phyloP scores from a whole-genome alignment of 2,888 invertebrate species.

The Allacma fusca region DNA sequence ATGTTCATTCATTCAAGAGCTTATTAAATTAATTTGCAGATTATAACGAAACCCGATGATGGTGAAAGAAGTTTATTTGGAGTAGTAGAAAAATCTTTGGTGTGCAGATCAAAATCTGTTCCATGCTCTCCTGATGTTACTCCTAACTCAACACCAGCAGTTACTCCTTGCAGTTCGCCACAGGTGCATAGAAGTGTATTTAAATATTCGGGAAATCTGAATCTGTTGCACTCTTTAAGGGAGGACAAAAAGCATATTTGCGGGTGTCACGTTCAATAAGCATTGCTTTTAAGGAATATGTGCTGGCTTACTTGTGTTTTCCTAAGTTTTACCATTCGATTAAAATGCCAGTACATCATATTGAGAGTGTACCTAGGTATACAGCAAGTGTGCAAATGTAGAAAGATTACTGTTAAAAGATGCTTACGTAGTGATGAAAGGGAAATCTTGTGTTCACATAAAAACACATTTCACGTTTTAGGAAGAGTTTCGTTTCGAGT shows the following conservation, averaged over 20 bases:
- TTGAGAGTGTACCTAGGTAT: no score
- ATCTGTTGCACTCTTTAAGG: constrained; percentile 7
- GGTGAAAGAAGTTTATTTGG: constrained; percentile 23
- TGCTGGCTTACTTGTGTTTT: neutral
- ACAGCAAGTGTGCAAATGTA: no score
- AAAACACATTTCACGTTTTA: no score
- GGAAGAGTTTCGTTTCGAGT: no score
- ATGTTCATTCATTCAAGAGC: neutral
- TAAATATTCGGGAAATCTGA: no score
- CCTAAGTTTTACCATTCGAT: no score
- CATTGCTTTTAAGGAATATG: constrained; percentile 4
- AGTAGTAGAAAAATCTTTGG: constrained; percentile 39
- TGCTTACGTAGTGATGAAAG: no score
- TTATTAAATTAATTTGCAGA: constrained; percentile 26
- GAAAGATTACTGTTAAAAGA: no score
- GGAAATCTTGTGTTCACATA: no score
- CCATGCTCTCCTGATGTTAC: constrained; percentile 56
- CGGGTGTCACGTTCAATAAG: neutral
- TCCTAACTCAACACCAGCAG: constrained; percentile 56
- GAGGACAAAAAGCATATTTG: neutral
- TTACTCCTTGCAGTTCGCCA: constrained; percentile 58
- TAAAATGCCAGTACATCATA: no score
- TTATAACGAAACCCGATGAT: constrained; percentile 33
- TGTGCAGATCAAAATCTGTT: constrained; percentile 52
- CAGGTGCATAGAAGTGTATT: constrained; percentile 50